These are phyloP conservation scores for Phymatocera aterrima DNA, from an alignment of 2,888 invertebrate genomes.

Conservation along the genomic window DNA sequence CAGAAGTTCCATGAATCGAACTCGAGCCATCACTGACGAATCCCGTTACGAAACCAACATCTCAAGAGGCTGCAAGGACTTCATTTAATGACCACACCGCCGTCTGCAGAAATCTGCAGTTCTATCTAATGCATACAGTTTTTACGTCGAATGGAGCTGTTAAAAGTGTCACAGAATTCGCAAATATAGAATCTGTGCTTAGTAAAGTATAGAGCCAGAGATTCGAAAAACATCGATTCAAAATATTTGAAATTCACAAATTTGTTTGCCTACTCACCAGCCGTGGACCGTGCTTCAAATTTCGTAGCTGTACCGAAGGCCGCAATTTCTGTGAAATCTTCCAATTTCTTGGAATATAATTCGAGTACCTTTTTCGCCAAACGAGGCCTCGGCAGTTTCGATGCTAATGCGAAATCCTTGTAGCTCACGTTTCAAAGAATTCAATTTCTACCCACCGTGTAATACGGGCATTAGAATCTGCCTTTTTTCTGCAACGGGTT, in stretches of 20 bases:
- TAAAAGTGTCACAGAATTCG: not conserved
- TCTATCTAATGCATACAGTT: not conserved
- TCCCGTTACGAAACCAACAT: slow-evolving; percentile 23
- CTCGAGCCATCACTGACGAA: slow-evolving; percentile 5
- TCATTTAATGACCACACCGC: slow-evolving; percentile 12
- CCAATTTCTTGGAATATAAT: not conserved
- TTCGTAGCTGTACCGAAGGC: not conserved
- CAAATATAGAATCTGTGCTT: too few species aligned
- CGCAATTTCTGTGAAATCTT: not conserved
- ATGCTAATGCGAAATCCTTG: slow-evolving; percentile 18
- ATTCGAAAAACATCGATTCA: not conserved
- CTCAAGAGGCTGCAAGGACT: not conserved
- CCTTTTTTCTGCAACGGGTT: slow-evolving; percentile 31
- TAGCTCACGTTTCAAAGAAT: slow-evolving; percentile 20
- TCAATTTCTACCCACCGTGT: slow-evolving; percentile 29
- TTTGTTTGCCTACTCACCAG: not conserved
- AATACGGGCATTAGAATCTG: slow-evolving; percentile 32
- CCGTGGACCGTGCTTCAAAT: not conserved
- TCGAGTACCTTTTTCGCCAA: not conserved
- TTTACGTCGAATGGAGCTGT: not conserved
- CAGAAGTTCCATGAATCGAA: not conserved
- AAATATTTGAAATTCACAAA: not conserved
- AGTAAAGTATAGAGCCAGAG: not conserved
- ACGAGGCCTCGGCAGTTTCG: not conserved
- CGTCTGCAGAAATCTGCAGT: slow-evolving; percentile 8